Base-by-base conservation (phyloP, 2,888 invertebrate species). In the Drosophila neonasuta region DNA sequence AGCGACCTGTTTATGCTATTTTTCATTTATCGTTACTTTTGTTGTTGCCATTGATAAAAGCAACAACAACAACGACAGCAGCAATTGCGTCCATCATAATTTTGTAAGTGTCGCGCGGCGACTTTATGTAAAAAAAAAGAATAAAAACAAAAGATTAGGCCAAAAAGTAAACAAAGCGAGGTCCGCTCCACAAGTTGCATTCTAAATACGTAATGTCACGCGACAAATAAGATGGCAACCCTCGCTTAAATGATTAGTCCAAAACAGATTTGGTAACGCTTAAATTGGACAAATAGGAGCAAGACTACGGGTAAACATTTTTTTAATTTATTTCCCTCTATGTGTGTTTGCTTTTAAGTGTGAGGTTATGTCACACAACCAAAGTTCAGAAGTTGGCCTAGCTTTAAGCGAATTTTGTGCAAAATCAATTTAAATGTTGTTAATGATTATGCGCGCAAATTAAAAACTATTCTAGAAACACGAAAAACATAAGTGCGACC, bases 1-100 rank as follows among this genome's bases (percentile, higher is more conserved):
- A 51, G 60, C 58, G 73, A 75, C 66, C 73, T 71, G 71, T 57
- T 73, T 75, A 57, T 60, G 76, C 66, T 70, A 62, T 60, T 74
- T 74, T 71, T 66, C 55, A 56, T 56, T 66, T 55, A 46, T 50
- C 32, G 7, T 50, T 66, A n/a, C 52, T 44, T 15, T 62, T 52
- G 45, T 42, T 74, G 56, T 59, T 71, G 58, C 64, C 46, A 36
- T 67, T 71, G 67, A 71, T 71, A 71, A 72, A 67, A 58, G 39
- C 24, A 65, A 57, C 49, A 58, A 32, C 24, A 65, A 57, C 52
- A 58, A 24, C 4, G 20, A 20, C 20, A 59, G 39, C 52, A 29
- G 46, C 36, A 32, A 34, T 13, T 54, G 50, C 59, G 61, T 75
- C 49, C 56, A 70, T 64, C 57, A 58, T 58, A 51, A 51, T 75